A percentile compares a stretch with the other conserved stretches of the same genome.
phyloP scores from a whole-genome alignment of 2,797 vertebrate species.

The Chiloscyllium punctatum region DNA sequence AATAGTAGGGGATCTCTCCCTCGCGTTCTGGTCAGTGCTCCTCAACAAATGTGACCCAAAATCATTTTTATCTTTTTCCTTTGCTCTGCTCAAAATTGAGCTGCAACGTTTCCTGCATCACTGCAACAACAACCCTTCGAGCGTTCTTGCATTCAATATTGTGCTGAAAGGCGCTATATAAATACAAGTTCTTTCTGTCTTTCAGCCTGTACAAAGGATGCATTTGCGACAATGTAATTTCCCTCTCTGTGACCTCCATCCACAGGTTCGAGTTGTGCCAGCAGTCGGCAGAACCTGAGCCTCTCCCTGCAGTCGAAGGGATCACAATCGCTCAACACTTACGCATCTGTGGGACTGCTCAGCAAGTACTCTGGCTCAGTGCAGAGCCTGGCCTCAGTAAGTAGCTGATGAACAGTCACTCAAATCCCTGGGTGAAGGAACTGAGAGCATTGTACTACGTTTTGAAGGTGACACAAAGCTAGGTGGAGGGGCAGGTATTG shows the following conservation, averaged over 20 bases:
- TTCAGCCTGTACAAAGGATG: neutral
- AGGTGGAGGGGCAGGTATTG: too few relatives aligned
- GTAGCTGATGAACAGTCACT: conserved; percentile 39
- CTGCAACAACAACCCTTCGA: too few relatives aligned
- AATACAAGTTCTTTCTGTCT: neutral
- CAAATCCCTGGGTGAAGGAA: neutral
- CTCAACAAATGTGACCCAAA: neutral
- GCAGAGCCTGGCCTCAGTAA: conserved; percentile 82
- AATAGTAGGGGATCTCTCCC: neutral
- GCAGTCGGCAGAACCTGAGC: conserved; percentile 72
- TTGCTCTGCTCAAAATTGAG: neutral
- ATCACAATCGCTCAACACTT: conserved; percentile 59
- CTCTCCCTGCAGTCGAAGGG: conserved; percentile 74
- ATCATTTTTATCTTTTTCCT: too few relatives aligned
- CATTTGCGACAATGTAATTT: neutral
- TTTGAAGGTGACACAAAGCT: too few relatives aligned
- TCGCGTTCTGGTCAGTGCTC: neutral
- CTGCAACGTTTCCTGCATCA: neutral
- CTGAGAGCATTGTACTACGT: too few relatives aligned
- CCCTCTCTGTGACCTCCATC: neutral
- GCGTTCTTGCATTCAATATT: neutral
- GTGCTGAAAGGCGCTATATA: too few relatives aligned
- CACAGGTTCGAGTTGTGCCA: conserved; percentile 70
- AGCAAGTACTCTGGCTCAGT: conserved; percentile 77
- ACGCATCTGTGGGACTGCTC: conserved; percentile 66